Conservation (phyloP, 2,888 invertebrate species). For the Anodontia alba region DNA sequence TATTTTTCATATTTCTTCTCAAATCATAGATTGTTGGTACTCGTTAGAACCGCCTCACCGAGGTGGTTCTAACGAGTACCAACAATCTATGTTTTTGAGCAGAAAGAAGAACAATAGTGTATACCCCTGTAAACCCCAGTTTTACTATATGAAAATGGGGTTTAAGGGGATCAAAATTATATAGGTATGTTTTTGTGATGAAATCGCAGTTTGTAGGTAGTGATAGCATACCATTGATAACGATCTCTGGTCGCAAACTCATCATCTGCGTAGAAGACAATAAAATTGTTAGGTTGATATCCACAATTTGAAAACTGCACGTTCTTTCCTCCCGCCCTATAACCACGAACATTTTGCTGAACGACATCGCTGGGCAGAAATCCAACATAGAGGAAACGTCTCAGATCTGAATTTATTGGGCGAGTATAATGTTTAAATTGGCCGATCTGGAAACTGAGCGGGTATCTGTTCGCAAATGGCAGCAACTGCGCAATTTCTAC, state of each 20-base stretch:
- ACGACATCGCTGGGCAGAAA: not conserved
- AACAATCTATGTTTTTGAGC: too few species aligned
- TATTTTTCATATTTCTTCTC: too few species aligned
- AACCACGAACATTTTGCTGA: not conserved
- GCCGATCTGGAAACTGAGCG: not conserved
- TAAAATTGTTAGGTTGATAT: not conserved
- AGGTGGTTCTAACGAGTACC: too few species aligned
- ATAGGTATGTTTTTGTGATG: too few species aligned
- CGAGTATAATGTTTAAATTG: not conserved
- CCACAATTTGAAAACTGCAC: not conserved
- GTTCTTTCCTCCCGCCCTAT: not conserved
- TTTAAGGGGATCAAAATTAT: too few species aligned
- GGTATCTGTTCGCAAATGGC: not conserved
- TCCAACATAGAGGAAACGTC: not conserved
- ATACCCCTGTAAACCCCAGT: too few species aligned
- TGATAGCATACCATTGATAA: too few species aligned
- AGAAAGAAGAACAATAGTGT: too few species aligned
- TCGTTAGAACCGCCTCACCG: too few species aligned
- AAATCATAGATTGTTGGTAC: too few species aligned
- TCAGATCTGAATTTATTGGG: not conserved
- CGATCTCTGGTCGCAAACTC: not conserved
- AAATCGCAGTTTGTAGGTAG: too few species aligned
- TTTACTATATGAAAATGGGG: too few species aligned
- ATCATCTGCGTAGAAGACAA: not conserved
- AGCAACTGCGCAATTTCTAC: not conserved